Conservation (phyloP, 2,888 invertebrate genomes). For the Patella pellucida region DNA sequence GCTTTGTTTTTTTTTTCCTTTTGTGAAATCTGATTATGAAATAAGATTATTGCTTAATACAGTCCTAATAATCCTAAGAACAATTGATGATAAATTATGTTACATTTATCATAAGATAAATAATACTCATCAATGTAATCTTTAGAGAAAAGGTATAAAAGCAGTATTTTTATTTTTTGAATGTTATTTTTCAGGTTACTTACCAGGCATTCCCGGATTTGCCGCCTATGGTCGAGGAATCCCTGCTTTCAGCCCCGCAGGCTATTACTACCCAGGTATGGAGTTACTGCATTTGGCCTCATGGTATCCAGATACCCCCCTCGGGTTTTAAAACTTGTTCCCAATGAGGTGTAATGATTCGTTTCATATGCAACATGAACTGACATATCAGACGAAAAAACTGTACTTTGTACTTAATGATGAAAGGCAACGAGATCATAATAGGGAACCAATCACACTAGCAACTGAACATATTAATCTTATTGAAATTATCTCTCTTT, state of each 20-base stretch:
- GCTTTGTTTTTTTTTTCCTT: too few species aligned
- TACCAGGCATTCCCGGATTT: slow-evolving; percentile 49
- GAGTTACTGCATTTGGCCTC: slow-evolving; percentile 62
- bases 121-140: too few species aligned
- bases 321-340: slow-evolving; percentile 39
- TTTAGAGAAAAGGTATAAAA: too few species aligned
- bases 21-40: too few species aligned
- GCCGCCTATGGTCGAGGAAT: slow-evolving; percentile 59
- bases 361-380: slow-evolving; percentile 10
- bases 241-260: slow-evolving; percentile 48
- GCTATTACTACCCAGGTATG: slow-evolving; percentile 61
- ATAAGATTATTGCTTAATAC: too few species aligned
- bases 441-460: too few species aligned
- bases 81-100: too few species aligned
- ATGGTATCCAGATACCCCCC: slow-evolving; percentile 45
- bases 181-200: slow-evolving; percentile 41
- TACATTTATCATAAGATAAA: too few species aligned
- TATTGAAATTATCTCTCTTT: too few species aligned
- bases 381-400: background rate
- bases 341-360: slow-evolving; percentile 3
- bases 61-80: too few species aligned
- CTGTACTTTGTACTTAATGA: background rate
- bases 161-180: background rate
- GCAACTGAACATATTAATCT: too few species aligned
- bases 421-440: slow-evolving; percentile 7